Evolutionary conservation across 30 jellyfish, hydroid and myxozoan species (phyloP), one percentile per base, ranked within the genome.

Genomic region (Hydractinia echinata): DNA sequence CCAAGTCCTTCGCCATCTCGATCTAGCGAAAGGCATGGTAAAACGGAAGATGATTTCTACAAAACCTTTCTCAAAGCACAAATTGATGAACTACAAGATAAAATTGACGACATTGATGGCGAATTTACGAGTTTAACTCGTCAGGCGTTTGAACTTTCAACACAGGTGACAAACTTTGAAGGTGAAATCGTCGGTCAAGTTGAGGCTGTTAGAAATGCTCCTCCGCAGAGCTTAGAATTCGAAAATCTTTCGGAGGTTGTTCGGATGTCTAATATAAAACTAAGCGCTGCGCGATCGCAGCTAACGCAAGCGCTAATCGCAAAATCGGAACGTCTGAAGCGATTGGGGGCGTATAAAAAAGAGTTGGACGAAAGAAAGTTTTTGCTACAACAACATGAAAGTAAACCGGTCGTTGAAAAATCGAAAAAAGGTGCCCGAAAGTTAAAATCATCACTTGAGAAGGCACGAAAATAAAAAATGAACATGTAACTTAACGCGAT

Each of bases 251-350:
- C 87, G 11, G 87, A 85, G 52, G 54, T 91, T 51, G 72, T 91
- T 5, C 86, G 92, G 53, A 52, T 39, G 70, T 67, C 88, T 4
- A 85, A 83, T 73, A 77, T 83, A 67, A 86, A 91, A 70, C 86
- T 91, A 51, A 85, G 76, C 79, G 89, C 94, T 10, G 95, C 88
- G 18, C 88, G 97, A 18, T 86, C 97, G 8, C 96, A 91, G 76
- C 84, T 91, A 6, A 92, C 97, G 4, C 95, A 84, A 54, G 86
- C 83, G 13, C 77, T 88, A 7, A 87, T 91, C 14, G 95, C 97
- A 15, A 91, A 85, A 55, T 78, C 94, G 16, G 97, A 91, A 66
- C 67, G 89, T 19, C 81, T 76, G 49, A 86, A 86, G 62, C 66
- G 95, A 51, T 71, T 91, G 67, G 88, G 82, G 66, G 72, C 83